Evolutionary conservation across 2,113 vertebrate species (phyloP), one percentile per base, ranked within the genome.

Genomic region (Dicentrarchus labrax): DNA sequence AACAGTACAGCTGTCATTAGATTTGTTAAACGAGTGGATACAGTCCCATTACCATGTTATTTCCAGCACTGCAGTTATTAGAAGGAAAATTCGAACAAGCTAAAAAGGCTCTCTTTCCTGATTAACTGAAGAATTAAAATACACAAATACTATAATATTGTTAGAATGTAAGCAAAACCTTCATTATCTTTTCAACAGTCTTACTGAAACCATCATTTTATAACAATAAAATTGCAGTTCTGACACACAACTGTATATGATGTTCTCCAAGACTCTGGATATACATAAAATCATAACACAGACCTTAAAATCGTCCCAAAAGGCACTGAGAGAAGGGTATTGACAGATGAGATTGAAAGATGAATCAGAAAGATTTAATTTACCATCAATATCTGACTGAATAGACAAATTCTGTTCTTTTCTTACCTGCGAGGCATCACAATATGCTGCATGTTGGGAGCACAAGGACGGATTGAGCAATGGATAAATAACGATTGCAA

Each of bases 1-100:
- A 65, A 61, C 67, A 22, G 21, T 54, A 66, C 84, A 79, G 78
- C 47, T 57, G 22, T 74, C 22, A 39, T 65, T 50, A 80, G 48
- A 57, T 72, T 60, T 72, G 53, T 76, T 45, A 13, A 76, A 76
- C 50, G n/a, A 61, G n/a, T 73, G 57, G 30, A 76, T 16, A 8
- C 45, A 53, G 64, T 43, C 30, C 43, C 38, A 36, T 51, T 59
- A 16, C 39, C 13, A 50, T 69, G 82, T 80, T 48, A 65, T 61
- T 22, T 64, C 43, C 43, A 56, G 48, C 53, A 43, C 47, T 62
- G 67, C 51, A 30, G 65, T 68, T 69, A 61, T 45, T 59, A 48
- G 19, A 30, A 45, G 22, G 39, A 41, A 17, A 45, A 43, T 21
- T 30, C 12, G 12, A 53, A 59, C 11, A 24, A 51, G 11, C 15